Evolutionary conservation across 2,888 invertebrate genomes (phyloP), one percentile per base, ranked within the genome.

Genomic region (Magallana nippona): DNA sequence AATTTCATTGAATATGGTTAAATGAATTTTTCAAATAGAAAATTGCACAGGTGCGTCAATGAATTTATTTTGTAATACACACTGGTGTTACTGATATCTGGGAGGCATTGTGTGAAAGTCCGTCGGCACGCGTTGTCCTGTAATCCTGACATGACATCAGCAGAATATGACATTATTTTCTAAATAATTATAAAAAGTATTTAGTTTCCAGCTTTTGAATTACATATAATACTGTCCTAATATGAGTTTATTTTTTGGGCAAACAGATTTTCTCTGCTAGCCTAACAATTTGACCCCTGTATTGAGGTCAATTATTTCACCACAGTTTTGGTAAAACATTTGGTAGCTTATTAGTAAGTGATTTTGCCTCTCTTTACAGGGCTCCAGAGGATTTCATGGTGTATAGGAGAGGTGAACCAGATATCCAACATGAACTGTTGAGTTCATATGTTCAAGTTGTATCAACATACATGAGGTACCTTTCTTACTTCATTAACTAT

Each of bases 391-490:
- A 27, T 57, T 55, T 58, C 19, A 22, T 58, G 58, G 27, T 57
- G 55, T 58, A 58, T 57, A 55, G 80, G 17, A 80, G 22, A 80
- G 80, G 27, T 58, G 80, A 80, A 82, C 32, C 82, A 82, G 82
- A 82, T 77, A 82, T n/a, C 55, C 55, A 55, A 55, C 63, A 82
- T 60, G 63, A 27, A 44, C 82, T 82, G 71, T 71, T 17, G 55
- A 71, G 82, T 71, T 71, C 71, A 71, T 71, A 71, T 71, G 71
- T 71, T 57, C 79, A 79, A 79, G 71, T 71, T 71, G 71, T 71
- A 71, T 71, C 71, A 71, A 71, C 71, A 71, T 71, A 32, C 71
- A 71, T 71, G 71, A 71, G 71, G 71, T 71, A 71, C 71, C 71
- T 71, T 32, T 71, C 71, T 71, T 71, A 71, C 13, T 71, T 71